phyloP scores from a whole-genome alignment of 2,113 vertebrate genomes.

The Balaeniceps rex region DNA sequence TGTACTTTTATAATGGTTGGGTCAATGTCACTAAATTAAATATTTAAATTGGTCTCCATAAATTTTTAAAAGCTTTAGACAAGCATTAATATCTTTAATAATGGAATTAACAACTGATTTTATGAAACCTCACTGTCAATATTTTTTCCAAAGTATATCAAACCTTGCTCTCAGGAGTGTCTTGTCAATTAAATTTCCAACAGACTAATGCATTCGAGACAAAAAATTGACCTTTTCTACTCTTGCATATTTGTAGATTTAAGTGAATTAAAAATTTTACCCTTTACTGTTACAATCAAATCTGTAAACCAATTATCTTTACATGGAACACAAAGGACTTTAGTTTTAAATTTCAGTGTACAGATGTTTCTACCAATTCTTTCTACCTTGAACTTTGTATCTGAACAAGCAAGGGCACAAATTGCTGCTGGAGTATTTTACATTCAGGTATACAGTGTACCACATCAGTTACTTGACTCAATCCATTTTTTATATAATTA shows the following conservation, averaged over 20 bases:
- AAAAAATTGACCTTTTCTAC: background rate
- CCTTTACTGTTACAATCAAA: background rate
- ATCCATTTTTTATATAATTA: background rate
- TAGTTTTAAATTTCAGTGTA: background rate
- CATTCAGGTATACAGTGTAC: background rate
- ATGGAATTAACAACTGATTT: background rate
- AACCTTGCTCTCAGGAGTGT: background rate
- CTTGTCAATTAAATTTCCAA: background rate
- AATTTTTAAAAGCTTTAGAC: background rate
- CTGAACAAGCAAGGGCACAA: background rate
- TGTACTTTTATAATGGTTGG: background rate
- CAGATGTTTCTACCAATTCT: background rate
- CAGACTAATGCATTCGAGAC: background rate
- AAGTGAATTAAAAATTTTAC: background rate
- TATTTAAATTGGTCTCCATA: background rate
- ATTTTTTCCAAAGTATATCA: background rate
- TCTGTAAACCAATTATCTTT: background rate
- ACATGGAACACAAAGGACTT: background rate
- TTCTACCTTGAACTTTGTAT: background rate
- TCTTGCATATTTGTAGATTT: background rate
- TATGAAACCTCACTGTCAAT: background rate
- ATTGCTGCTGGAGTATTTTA: background rate
- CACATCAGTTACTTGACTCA: background rate
- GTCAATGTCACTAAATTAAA: background rate
- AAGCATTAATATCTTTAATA: background rate